Evolutionary conservation across 1,140 invertebrate species (phyloP).

Genomic region (Drosophila nigrodunni): DNA sequence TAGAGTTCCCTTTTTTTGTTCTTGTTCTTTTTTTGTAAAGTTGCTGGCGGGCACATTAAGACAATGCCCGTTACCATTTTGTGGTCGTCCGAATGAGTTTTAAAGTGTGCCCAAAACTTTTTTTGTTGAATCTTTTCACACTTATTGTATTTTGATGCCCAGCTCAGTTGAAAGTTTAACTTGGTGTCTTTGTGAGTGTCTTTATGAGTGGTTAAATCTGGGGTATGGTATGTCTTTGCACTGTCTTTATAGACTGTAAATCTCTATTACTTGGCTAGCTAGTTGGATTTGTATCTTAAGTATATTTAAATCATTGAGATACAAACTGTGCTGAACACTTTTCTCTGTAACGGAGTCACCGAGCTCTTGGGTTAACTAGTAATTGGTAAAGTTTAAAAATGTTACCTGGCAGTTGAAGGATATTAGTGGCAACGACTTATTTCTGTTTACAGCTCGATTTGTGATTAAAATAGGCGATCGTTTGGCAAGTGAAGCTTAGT

Average conservation of each 20-base stretch:
- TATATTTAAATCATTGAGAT: not conserved
- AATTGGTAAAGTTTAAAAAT: too few relatives aligned
- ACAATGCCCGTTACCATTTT: conserved; percentile 39
- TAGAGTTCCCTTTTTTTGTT: conserved; percentile 1
- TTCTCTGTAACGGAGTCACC: too few relatives aligned
- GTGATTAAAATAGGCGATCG: too few relatives aligned
- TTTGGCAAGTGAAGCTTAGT: too few relatives aligned
- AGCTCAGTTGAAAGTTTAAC: not conserved
- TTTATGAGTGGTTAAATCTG: not conserved
- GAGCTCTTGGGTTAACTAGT: too few relatives aligned
- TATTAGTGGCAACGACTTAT: too few relatives aligned
- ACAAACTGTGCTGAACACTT: too few relatives aligned
- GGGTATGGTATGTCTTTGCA: too few relatives aligned
- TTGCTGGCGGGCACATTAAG: conserved; percentile 45
- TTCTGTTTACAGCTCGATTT: too few relatives aligned
- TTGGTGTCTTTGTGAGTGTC: not conserved
- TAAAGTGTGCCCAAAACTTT: conserved; percentile 46
- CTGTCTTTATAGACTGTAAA: too few relatives aligned
- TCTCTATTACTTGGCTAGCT: not conserved
- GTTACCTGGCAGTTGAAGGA: too few relatives aligned
- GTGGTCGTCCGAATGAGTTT: conserved; percentile 37
- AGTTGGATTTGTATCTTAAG: not conserved
- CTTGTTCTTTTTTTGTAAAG: not conserved
- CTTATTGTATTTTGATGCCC: conserved; percentile 19
- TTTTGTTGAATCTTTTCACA: conserved; percentile 25